A percentile compares a stretch with the other conserved stretches of the same genome.
Evolutionary conservation across 2,113 vertebrate species (phyloP).

Genomic region (Zeus faber): DNA sequence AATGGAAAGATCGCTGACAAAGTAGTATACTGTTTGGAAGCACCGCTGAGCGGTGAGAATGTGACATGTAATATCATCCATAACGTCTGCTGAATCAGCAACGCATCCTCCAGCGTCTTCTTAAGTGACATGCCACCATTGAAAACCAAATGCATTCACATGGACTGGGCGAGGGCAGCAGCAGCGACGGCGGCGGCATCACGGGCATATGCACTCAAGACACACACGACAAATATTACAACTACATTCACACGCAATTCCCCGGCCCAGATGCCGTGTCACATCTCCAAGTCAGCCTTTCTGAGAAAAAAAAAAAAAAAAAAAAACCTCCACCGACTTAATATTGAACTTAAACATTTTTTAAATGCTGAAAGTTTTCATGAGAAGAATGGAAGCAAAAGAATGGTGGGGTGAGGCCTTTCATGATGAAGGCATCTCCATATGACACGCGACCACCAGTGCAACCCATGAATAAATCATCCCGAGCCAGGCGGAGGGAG

Average conservation of each 20-base stretch:
- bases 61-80: slow-evolving; percentile 16
- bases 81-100: slow-evolving; percentile 30
- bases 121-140: slow-evolving; percentile 28
- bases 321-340: slow-evolving; percentile 25
- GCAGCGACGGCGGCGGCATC: too few species aligned
- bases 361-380: slow-evolving; percentile 37
- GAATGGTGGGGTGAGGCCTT: slow-evolving; percentile 45
- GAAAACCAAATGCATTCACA: slow-evolving; percentile 10
- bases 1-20: too few species aligned
- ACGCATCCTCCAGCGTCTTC: slow-evolving; percentile 8
- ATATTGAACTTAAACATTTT: slow-evolving; percentile 45
- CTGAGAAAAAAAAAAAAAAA: slow-evolving; percentile 43
- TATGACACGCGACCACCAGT: slow-evolving; percentile 67
- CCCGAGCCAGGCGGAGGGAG: slow-evolving; percentile 49
- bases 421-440: slow-evolving; percentile 62
- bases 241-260: slow-evolving; percentile 40
- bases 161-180: too few species aligned
- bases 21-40: too few species aligned
- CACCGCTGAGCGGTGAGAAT: too few species aligned
- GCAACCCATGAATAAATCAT: slow-evolving; percentile 76
- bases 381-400: slow-evolving; percentile 24
- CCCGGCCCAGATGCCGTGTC: slow-evolving; percentile 25
- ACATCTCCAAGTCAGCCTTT: slow-evolving; percentile 40
- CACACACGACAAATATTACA: slow-evolving; percentile 29
- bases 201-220: slow-evolving; percentile 7